Evolutionary conservation across 2,888 invertebrate species (phyloP), one percentile per base, ranked within the genome.

Genomic region (Eristalinus sepulchralis): DNA sequence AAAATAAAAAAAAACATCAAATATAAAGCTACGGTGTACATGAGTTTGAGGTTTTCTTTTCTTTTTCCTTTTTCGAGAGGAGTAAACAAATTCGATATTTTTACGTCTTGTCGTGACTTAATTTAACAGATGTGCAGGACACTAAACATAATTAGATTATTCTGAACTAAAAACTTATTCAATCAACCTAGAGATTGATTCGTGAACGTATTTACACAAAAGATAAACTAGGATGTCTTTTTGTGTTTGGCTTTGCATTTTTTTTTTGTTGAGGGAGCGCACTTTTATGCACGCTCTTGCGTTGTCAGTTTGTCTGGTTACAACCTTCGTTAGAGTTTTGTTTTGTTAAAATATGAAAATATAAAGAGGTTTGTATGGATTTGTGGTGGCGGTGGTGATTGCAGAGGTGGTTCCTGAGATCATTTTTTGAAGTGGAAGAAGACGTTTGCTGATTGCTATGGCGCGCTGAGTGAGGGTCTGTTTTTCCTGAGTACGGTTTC

Each of bases 31-130:
- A 80, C n/a, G 27, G 39, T n/a, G n/a, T 78, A 70, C 57, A 67
- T 27, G 59, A 67, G 33, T 36, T 75, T 55, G 39, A 67, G 34
- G 68, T 83, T 77, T 62, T 70, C 76, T 85, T 76, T 88, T 84
- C 84, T 76, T 31, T 59, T 75, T 78, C 34, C 8, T 66, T 86
- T 81, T 70, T 71, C 17, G 55, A 64, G 55, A 73, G 27, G 27
- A 27, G 27, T 27, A 75, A 73, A 66, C 62, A 79, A 81, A 85
- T 81, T 82, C 82, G 75, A 68, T 71, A 83, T 81, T 85, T 85
- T 85, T 85, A 70, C 82, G 85, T 85, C 85, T 85, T 85, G 24
- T 77, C 36, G 67, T 81, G 85, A 85, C 85, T 81, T 73, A 75
- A 78, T 68, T 81, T 68, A 73, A 77, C 62, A 68, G 57, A 24